A percentile compares a stretch with the other conserved stretches of the same genome.
phyloP scores from a whole-genome alignment of 2,113 vertebrate genomes.

The Chroicocephalus ridibundus region DNA sequence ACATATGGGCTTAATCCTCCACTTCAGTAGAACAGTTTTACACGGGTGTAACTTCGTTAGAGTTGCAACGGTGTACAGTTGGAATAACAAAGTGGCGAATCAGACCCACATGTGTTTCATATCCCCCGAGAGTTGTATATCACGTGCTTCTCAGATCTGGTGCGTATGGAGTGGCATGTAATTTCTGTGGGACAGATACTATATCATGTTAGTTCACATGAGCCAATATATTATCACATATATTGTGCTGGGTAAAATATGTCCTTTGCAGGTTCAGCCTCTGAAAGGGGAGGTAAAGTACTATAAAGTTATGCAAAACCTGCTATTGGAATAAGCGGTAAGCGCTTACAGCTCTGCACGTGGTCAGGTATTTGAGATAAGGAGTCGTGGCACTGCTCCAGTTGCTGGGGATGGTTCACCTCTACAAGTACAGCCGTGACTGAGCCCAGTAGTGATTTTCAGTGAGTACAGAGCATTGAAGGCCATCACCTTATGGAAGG shows the following conservation, averaged over 20 bases:
- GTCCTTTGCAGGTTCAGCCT: neutral
- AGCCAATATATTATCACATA: neutral
- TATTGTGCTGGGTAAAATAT: neutral
- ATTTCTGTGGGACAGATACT: neutral
- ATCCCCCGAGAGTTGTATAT: neutral
- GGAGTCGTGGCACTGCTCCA: neutral
- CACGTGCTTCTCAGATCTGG: neutral
- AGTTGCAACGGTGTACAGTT: constrained; percentile 18
- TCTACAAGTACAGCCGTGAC: neutral
- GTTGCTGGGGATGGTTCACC: neutral
- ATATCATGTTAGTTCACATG: neutral
- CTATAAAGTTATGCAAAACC: neutral
- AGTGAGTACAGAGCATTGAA: neutral
- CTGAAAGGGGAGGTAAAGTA: neutral
- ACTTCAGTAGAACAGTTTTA: constrained; percentile 39
- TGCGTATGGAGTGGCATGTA: neutral
- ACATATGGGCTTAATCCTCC: constrained; percentile 62
- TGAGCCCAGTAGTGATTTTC: neutral
- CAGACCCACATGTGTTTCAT: constrained; percentile 59
- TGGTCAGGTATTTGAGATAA: neutral
- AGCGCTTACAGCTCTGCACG: neutral
- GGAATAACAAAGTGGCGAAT: constrained; percentile 53
- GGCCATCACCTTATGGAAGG: neutral
- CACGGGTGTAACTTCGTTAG: constrained; percentile 48
- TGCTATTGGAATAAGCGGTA: neutral